Percentiles rank a stretch among this genome's conserved stretches.
Evolutionary conservation across 2,113 vertebrate genomes (phyloP).

Genomic region (Hemicordylus capensis): DNA sequence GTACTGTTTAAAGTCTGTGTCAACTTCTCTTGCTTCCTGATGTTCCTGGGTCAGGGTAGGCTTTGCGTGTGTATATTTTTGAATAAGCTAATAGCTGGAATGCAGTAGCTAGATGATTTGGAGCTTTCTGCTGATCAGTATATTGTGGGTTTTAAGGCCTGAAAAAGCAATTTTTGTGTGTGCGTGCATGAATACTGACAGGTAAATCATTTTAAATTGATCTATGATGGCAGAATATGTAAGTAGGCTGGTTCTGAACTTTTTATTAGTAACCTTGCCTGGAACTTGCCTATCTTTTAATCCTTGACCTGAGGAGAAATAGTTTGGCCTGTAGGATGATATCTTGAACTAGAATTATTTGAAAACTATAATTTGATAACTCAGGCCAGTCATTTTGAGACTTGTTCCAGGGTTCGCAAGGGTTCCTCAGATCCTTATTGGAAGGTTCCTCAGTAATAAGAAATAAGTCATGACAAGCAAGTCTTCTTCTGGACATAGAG

Average conservation of each 20-base stretch:
- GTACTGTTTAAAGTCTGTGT: neutral
- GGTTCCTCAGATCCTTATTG: constrained; percentile 65
- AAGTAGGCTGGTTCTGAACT: neutral
- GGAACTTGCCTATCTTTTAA: neutral
- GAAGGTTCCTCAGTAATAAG: neutral
- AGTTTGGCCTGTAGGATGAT: neutral
- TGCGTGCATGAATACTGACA: neutral
- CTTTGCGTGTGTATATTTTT: neutral
- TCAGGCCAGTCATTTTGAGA: no score
- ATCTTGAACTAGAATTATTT: neutral
- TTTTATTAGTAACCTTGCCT: neutral
- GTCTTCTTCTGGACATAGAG: no score
- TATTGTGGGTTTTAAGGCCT: neutral
- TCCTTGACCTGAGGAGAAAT: neutral
- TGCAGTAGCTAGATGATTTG: neutral
- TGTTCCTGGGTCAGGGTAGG: neutral
- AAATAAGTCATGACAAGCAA: neutral
- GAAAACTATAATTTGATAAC: constrained; percentile 30
- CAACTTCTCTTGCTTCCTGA: neutral
- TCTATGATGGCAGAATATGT: neutral
- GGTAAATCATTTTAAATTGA: no score
- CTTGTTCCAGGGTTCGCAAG: no score
- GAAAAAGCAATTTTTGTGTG: neutral
- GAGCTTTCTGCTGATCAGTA: neutral
- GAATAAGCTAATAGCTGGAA: neutral